Base-by-base conservation (phyloP, 2,888 invertebrate species). In the Pyrochroa serraticornis region DNA sequence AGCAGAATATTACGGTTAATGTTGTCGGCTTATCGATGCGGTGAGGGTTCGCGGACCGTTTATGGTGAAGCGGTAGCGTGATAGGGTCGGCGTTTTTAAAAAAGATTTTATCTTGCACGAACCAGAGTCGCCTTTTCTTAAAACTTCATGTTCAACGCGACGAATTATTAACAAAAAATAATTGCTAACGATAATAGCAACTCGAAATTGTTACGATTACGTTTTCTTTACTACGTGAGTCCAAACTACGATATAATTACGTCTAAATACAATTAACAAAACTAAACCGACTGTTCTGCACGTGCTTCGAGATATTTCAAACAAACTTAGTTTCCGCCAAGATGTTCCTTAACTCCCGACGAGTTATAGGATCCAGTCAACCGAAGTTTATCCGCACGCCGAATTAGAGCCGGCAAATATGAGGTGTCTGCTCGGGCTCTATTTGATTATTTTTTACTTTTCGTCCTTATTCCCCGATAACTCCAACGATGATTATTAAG, bases 241-340 rank as follows among this genome's bases (percentile, higher is more conserved):
- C 22, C 2, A 22, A 22, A 22, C 22, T 2, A 22, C 22, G 22
- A 22, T 5, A 22, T 22, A 22, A 22, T 22, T 5, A 22, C 22
- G 22, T 39, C 41, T 47, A 58, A 58, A 58, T 58, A 58, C 37
- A 58, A 58, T 58, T 52, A 58, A 10, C 48, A 47, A 58, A 52
- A 52, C 38, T 30, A 38, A 12, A 38, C 30, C n/a, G 31, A 52
- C 33, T 22, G 34, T 34, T 43, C 9, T 13, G 43, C 53, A 58
- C 58, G 58, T 58, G 53, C 53, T 48, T 31, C 47, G 48, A 47
- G 46, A 57, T 45, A 50, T 44, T 39, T 2, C 39, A 39, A 39
- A 35, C 36, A 35, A 35, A 35, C 36, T 35, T 35, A 39, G 39
- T 39, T 39, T 39, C 12, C 14, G 10, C 10, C 14, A 12, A 39